Evolutionary conservation across 2,888 invertebrate species (phyloP), one percentile per base, ranked within the genome.

Genomic region (Apodemia hepburni): DNA sequence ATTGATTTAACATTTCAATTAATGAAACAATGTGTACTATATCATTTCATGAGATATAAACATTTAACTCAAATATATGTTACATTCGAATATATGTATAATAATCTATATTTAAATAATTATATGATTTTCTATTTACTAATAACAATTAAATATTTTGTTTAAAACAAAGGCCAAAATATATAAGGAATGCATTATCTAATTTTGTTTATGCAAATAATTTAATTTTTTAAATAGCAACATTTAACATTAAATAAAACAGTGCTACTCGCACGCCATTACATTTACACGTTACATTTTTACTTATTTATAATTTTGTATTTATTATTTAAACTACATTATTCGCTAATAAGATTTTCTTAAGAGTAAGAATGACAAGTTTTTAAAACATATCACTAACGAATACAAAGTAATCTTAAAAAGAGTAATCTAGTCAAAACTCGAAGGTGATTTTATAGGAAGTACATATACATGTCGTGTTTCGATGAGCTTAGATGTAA

Each of bases 191-290:
- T 61, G 61, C 42, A 58, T 61, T 47, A 45, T 61, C 0, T 38
- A 58, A 42, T 29, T 58, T 45, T 38, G 29, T 45, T 42, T 22
- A 63, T 58, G 27, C 38, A 60, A 63, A 68, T 62, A 63, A 62
- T 59, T 64, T 66, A 65, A 75, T 73, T 61, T 60, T 45, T 42
- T 38, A 18, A 47, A 69, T 75, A 69, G 75, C 75, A 79, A 79
- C 75, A 77, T 64, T 71, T 72, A 65, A 73, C 64, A 74, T 72
- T 68, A 70, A 72, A 74, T 64, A 71, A 68, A 72, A 71, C 66
- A 81, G 84, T 85, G 85, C 84, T 80, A 84, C 82, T 78, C 82
- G 73, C 78, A 75, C 77, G 67, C 77, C 74, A 68, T 73, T 75
- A 69, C 71, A 70, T 61, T 62, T 71, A 68, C 45, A 47, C 70